Conservation (phyloP, 2,113 vertebrate species). For the Varanus komodoensis region DNA sequence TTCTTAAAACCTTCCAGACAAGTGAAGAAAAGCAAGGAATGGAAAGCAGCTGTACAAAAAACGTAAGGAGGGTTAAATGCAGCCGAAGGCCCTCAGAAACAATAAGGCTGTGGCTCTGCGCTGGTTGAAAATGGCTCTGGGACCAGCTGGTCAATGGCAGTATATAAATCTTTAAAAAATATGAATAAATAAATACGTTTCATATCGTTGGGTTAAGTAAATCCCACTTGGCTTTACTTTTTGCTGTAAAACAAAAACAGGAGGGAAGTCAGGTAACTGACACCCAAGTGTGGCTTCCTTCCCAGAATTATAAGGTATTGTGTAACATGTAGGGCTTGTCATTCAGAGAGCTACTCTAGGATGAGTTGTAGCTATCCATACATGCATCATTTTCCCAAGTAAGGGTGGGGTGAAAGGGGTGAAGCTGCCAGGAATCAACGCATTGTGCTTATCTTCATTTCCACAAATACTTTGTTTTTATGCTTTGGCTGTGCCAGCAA, state of each 20-base stretch:
- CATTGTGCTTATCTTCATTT: neutral
- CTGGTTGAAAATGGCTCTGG: no score
- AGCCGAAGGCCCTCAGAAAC: no score
- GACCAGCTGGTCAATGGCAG: neutral
- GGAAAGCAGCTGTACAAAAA: no score
- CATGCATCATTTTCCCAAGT: no score
- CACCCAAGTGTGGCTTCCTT: neutral
- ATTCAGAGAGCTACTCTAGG: neutral
- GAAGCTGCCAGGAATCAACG: neutral
- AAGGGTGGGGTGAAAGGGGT: neutral
- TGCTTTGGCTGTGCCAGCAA: neutral
- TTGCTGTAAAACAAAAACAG: neutral
- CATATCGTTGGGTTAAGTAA: neutral
- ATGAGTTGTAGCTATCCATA: neutral
- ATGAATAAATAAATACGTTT: neutral
- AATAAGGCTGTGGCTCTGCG: no score
- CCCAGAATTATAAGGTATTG: no score
- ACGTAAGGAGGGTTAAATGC: no score
- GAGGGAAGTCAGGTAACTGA: neutral
- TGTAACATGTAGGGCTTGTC: no score
- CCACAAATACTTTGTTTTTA: neutral
- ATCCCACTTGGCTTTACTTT: neutral
- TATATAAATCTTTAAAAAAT: neutral
- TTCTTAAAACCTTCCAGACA: no score
- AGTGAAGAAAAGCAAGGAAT: no score